Percentiles rank a stretch among this genome's conserved stretches.
Conservation (phyloP, 2,113 vertebrate species). For the Balaeniceps rex region DNA sequence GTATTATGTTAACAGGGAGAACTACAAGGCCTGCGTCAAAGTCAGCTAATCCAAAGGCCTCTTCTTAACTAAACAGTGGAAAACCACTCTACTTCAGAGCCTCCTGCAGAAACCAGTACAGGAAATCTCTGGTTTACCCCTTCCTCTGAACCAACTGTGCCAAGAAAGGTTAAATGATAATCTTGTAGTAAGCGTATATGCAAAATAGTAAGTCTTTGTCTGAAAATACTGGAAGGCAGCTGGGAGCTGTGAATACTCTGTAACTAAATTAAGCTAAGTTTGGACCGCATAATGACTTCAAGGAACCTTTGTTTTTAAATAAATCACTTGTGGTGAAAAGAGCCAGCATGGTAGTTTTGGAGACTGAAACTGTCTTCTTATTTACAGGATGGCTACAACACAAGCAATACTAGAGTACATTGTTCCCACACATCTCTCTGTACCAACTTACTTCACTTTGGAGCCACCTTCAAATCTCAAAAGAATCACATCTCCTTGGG, state of each 20-base stretch:
- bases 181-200: neutral
- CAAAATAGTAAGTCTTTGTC: neutral
- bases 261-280: neutral
- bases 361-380: neutral
- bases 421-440: neutral
- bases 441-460: neutral
- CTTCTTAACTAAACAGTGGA: slow-evolving; percentile 31
- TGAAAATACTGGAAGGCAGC: slow-evolving; percentile 2
- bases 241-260: neutral
- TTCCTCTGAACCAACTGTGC: neutral
- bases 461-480: neutral
- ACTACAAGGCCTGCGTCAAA: neutral
- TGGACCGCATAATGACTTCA: neutral
- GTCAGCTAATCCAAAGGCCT: slow-evolving; percentile 37
- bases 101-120: neutral
- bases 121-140: neutral
- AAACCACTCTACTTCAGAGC: slow-evolving; percentile 15
- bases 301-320: neutral
- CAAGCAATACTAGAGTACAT: neutral
- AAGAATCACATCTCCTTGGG: neutral
- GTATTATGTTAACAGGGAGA: neutral
- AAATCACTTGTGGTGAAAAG: neutral
- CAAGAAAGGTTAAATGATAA: neutral
- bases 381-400: neutral
- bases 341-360: neutral